A percentile compares a stretch with the other conserved stretches of the same genome.
Evolutionary conservation across 1,140 invertebrate genomes (phyloP).

Genomic region (Sycobia sp.): DNA sequence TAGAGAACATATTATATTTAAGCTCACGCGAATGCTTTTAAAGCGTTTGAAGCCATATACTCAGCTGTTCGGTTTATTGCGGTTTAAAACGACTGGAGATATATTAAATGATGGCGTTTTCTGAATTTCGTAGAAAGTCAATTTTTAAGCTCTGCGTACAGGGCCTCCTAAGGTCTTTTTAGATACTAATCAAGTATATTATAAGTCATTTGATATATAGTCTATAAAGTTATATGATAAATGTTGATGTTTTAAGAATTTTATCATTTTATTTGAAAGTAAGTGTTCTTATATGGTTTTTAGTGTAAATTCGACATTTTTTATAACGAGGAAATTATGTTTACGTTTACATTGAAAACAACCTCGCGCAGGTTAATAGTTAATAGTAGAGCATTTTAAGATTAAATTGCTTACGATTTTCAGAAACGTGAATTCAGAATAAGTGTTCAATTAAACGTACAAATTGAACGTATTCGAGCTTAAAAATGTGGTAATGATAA

Average conservation of each 20-base stretch:
- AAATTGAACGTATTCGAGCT: conserved; percentile 27
- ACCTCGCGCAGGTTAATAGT: conserved; percentile 12
- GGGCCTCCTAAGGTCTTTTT: conserved; percentile 4
- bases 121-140: conserved; percentile 1
- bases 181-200: conserved; percentile 27
- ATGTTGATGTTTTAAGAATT: conserved; percentile 37
- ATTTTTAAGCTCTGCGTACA: conserved; percentile 1
- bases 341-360: conserved; percentile 20
- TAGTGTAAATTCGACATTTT: conserved; percentile 17
- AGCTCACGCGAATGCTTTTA: no score
- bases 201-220: conserved; percentile 37
- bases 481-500: conserved; percentile 12
- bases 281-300: conserved; percentile 27
- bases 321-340: conserved; percentile 14
- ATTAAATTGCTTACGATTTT: conserved; percentile 2
- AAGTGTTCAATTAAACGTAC: conserved; percentile 25
- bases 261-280: conserved; percentile 32
- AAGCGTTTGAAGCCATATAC: no score
- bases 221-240: conserved; percentile 35
- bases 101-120: conserved; percentile 12
- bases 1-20: no score
- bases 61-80: neutral
- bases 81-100: neutral
- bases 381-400: neutral
- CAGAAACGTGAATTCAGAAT: conserved; percentile 8